These are phyloP conservation scores for Neria commutata DNA, from an alignment of 2,888 invertebrate genomes.

Conservation along the genomic window DNA sequence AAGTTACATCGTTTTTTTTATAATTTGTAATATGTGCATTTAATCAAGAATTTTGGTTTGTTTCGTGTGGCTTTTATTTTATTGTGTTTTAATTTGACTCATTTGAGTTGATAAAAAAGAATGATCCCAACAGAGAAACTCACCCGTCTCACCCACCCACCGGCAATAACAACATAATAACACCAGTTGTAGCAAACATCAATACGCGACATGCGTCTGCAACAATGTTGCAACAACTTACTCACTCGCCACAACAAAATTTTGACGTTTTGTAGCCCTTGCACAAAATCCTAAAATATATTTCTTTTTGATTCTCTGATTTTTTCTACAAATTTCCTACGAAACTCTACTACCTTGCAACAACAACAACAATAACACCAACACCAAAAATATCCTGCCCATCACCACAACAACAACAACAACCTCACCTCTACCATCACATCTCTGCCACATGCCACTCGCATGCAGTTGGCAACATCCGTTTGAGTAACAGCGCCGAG, in stretches of 20 bases:
- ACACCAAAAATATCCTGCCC: background rate
- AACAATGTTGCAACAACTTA: background rate
- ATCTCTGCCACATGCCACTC: too few species aligned
- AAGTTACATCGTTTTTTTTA: too few species aligned
- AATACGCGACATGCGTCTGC: background rate
- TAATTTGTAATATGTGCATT: too few species aligned
- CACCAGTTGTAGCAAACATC: background rate
- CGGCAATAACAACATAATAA: background rate
- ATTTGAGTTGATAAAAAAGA: background rate
- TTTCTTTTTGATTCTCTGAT: too few species aligned
- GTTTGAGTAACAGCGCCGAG: conserved; percentile 69
- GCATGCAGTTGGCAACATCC: conserved; percentile 67
- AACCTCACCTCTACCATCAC: background rate
- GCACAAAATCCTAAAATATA: too few species aligned
- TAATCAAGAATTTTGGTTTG: background rate
- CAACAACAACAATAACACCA: too few species aligned
- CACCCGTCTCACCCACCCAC: background rate
- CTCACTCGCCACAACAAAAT: background rate
- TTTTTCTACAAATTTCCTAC: too few species aligned
- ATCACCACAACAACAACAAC: background rate
- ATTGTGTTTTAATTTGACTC: background rate
- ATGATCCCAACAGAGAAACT: background rate
- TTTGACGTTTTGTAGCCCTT: too few species aligned
- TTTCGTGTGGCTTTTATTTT: background rate
- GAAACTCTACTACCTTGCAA: too few species aligned